Conservation (phyloP, 2,888 invertebrate species). For the Ariolimax columbianus region DNA sequence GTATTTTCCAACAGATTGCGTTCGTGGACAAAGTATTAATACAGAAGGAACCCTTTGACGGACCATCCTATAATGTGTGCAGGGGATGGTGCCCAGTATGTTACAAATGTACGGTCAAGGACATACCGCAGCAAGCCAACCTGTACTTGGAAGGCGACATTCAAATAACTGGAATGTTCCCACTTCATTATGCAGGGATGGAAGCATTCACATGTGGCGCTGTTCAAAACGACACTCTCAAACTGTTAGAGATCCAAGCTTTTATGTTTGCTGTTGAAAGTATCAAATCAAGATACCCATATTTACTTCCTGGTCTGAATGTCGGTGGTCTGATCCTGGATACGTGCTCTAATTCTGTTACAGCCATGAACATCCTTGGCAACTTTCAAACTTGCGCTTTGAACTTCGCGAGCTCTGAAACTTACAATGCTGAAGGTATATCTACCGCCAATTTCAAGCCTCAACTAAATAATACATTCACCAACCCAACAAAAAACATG, state of each 20-base stretch:
- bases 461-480: neutral
- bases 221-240: constrained; percentile 50
- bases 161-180: constrained; percentile 64
- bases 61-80: constrained; percentile 53
- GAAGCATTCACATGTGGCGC: constrained; percentile 58
- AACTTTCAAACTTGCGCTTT: constrained; percentile 66
- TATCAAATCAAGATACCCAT: constrained; percentile 57
- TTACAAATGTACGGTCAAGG: constrained; percentile 47
- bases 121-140: constrained; percentile 19
- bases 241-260: constrained; percentile 59
- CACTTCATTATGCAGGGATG: constrained; percentile 57
- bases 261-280: constrained; percentile 66
- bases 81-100: constrained; percentile 65
- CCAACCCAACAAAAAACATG: constrained; percentile 28
- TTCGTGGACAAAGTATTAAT: neutral
- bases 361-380: constrained; percentile 57
- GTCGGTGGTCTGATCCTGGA: constrained; percentile 66
- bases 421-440: neutral
- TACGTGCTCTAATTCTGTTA: constrained; percentile 61
- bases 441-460: neutral
- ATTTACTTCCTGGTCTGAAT: constrained; percentile 59
- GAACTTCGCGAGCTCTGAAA: constrained; percentile 39
- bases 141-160: constrained; percentile 65
- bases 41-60: neutral
- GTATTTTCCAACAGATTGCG: constrained; percentile 17